These are phyloP conservation scores for Spodoptera littoralis DNA, from an alignment of 2,888 invertebrate genomes.

Conservation along the genomic window DNA sequence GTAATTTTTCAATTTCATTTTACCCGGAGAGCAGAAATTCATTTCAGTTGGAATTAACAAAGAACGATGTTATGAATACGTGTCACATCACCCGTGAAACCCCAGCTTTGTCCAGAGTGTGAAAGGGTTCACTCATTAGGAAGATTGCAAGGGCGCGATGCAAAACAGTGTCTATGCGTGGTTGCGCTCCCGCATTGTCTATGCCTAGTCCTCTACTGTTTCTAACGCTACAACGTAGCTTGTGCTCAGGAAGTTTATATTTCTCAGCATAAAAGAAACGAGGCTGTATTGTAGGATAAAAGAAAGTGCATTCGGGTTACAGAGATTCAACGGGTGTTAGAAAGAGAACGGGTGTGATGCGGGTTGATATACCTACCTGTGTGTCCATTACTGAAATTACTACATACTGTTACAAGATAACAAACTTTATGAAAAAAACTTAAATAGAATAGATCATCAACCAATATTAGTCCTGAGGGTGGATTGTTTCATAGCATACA, in stretches of 20 bases:
- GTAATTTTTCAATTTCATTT: conserved; percentile 44
- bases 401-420: conserved; percentile 9
- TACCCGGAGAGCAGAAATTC: conserved; percentile 63
- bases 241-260: conserved; percentile 79
- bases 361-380: conserved; percentile 61
- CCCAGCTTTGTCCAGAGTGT: conserved; percentile 85
- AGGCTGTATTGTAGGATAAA: conserved; percentile 69
- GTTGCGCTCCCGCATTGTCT: conserved; percentile 77
- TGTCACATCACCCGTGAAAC: conserved; percentile 86
- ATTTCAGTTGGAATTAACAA: conserved; percentile 76
- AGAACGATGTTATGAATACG: conserved; percentile 79
- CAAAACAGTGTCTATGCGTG: conserved; percentile 79
- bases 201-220: conserved; percentile 71
- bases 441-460: background rate
- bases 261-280: conserved; percentile 74
- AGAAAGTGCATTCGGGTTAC: conserved; percentile 81
- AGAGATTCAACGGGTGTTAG: conserved; percentile 68
- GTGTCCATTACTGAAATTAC: conserved; percentile 79
- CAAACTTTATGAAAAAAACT: conserved; percentile 1
- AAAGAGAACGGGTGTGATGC: conserved; percentile 12
- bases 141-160: conserved; percentile 86
- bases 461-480: too few relatives aligned
- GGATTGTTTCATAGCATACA: too few relatives aligned
- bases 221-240: conserved; percentile 70
- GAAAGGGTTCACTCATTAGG: conserved; percentile 89